Evolutionary conservation across 2,797 vertebrate species (phyloP), one percentile per base, ranked within the genome.

Genomic region (Urosaurus nigricauda): DNA sequence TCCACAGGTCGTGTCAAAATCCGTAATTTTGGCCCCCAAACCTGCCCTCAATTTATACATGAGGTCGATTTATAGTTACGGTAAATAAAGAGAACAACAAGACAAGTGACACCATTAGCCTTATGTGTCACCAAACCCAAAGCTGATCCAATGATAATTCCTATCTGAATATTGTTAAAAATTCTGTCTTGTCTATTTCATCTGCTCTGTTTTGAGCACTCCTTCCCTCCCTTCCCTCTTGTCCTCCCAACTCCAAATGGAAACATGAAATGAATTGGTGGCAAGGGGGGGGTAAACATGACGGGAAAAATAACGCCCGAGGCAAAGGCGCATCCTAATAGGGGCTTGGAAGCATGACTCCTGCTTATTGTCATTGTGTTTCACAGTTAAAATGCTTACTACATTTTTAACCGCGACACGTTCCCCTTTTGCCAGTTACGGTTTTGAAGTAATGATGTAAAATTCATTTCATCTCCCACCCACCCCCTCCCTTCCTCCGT

Each of bases 381-480:
- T 96, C 95, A 95, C 37, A 88, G 94, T 91, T 95, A 95, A 97
- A 97, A 96, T 92, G 92, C 93, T 95, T 92, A 90, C 93, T 95
- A 94, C 96, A 96, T 97, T 97, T 97, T 97, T 97, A 98, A 97
- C 96, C 65, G 95, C 97, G 97, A 98, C 97, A 96, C 93, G 97
- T 97, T 97, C 97, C 97, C 97, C 96, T 96, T 97, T 96, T 96
- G 96, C 96, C 85, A 87, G 91, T 97, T 97, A 97, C 19, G 77
- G 96, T 97, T 98, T 97, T 96, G 96, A 98, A 98, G 98, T 98
- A 98, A 98, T 97, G 98, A 98, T 98, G 97, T 97, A 98, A 97
- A 98, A 98, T 98, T 98, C 96, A 97, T 98, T 98, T 98, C 96
- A 98, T 98, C 97, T 97, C 96, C 92, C 87, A 81, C 87, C 79